Conservation (phyloP, 2,888 invertebrate species). For the Sinhomidia bicolor region DNA sequence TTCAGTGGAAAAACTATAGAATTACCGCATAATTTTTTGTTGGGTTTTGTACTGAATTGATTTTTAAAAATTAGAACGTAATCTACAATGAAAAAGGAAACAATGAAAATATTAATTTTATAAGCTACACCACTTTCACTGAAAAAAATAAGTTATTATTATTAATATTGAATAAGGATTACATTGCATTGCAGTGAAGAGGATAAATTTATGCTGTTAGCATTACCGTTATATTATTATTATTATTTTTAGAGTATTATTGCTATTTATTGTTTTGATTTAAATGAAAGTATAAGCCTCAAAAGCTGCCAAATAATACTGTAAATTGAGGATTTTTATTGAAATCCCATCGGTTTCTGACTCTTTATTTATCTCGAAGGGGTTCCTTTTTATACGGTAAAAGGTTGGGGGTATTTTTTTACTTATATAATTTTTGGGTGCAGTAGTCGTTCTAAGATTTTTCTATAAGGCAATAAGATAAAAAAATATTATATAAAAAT, state of each 20-base stretch:
- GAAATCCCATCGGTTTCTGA: constrained; percentile 60
- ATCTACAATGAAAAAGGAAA: background rate
- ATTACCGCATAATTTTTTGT: background rate
- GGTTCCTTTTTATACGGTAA: constrained; percentile 68
- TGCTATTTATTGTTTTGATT: constrained; percentile 37
- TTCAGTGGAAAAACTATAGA: background rate
- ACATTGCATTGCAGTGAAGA: constrained; percentile 24
- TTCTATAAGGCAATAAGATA: constrained; percentile 15
- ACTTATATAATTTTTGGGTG: constrained; percentile 59
- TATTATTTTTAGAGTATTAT: constrained; percentile 35
- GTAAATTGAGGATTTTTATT: constrained; percentile 55
- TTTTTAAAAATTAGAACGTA: background rate
- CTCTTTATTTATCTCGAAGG: constrained; percentile 61
- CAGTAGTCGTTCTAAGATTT: constrained; percentile 48
- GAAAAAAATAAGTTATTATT: background rate
- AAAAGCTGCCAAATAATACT: constrained; percentile 68
- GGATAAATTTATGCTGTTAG: background rate
- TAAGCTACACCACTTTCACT: constrained; percentile 49
- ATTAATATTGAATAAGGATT: background rate
- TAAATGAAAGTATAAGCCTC: constrained; percentile 48
- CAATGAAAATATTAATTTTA: constrained; percentile 6
- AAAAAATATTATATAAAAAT: background rate
- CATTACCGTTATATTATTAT: constrained; percentile 10
- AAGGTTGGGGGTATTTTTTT: constrained; percentile 69
- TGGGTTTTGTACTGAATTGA: background rate